Evolutionary conservation across 2,113 vertebrate genomes (phyloP).

Genomic region (Dolichotis patagonum): DNA sequence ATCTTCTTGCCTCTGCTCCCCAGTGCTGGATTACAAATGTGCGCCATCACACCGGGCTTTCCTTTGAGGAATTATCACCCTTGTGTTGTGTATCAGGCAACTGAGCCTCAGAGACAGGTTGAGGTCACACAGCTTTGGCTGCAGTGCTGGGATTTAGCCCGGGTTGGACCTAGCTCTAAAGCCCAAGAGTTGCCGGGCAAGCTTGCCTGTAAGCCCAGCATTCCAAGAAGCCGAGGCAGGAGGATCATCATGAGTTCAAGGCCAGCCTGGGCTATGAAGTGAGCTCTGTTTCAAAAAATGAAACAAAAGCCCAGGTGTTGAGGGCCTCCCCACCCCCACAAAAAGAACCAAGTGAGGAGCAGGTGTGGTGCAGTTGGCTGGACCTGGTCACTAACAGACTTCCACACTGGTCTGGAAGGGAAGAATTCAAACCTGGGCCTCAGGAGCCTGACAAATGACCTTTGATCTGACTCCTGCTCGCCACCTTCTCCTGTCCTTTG

Average conservation of each 20-base stretch:
- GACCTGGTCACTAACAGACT: not conserved
- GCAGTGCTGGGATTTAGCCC: not conserved
- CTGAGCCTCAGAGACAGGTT: constrained; percentile 14
- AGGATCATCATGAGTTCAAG: not conserved
- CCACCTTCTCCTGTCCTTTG: not conserved
- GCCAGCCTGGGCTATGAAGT: not conserved
- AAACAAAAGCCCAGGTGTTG: not conserved
- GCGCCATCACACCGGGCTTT: not conserved
- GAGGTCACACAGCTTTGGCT: not conserved
- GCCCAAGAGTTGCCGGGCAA: not conserved
- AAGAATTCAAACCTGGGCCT: constrained; percentile 12
- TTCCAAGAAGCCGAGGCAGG: not conserved
- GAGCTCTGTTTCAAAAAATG: not conserved
- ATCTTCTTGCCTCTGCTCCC: not conserved
- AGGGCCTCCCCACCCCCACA: not conserved
- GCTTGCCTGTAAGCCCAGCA: not conserved
- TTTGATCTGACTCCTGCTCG: not conserved
- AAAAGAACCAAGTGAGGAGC: not conserved
- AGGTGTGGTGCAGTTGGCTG: too few relatives aligned
- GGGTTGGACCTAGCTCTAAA: not conserved
- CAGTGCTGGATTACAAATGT: not conserved
- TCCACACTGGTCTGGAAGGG: not conserved
- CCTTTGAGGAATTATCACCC: not conserved
- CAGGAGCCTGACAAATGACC: not conserved
- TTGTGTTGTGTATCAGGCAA: not conserved